A percentile compares a stretch with the other conserved stretches of the same genome.
Conservation (phyloP, 64 coral and sea anemone species). For the Stichodactyla helianthus region DNA sequence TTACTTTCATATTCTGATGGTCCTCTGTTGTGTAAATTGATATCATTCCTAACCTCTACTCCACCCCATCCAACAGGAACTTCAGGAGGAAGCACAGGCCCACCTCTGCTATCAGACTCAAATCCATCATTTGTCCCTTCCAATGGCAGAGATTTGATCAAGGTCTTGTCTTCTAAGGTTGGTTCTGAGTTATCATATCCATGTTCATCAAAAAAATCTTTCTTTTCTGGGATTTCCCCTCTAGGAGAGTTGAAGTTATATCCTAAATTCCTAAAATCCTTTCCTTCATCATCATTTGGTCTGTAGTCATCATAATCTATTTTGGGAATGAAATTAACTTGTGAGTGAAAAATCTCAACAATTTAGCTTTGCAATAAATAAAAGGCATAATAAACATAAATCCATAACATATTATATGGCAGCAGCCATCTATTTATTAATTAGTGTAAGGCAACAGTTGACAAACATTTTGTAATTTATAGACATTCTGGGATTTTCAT, state of each 20-base stretch:
- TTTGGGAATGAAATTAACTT: not conserved
- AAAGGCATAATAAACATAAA: no score
- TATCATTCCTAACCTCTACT: not conserved
- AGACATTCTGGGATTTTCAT: no score
- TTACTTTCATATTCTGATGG: not conserved
- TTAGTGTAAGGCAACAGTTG: no score
- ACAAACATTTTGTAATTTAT: no score
- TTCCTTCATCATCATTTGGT: not conserved
- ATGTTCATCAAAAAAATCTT: not conserved
- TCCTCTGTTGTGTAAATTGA: not conserved
- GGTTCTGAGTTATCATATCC: conserved; percentile 33
- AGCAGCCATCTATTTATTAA: no score
- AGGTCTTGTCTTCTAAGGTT: conserved; percentile 56
- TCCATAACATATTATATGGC: no score
- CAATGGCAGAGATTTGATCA: conserved; percentile 57
- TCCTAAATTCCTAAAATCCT: not conserved
- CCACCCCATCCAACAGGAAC: not conserved
- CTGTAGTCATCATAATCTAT: not conserved
- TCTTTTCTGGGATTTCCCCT: not conserved
- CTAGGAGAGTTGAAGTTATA: conserved; percentile 10
- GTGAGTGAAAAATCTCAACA: not conserved
- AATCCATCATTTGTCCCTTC: conserved; percentile 21
- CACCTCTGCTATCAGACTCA: conserved; percentile 22
- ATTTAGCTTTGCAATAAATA: not conserved
- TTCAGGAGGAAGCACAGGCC: not conserved